Percentiles rank a stretch among this genome's conserved stretches.
These are phyloP conservation scores for Plebejus anna DNA, from an alignment of 2,888 invertebrate genomes.

Conservation along the genomic window DNA sequence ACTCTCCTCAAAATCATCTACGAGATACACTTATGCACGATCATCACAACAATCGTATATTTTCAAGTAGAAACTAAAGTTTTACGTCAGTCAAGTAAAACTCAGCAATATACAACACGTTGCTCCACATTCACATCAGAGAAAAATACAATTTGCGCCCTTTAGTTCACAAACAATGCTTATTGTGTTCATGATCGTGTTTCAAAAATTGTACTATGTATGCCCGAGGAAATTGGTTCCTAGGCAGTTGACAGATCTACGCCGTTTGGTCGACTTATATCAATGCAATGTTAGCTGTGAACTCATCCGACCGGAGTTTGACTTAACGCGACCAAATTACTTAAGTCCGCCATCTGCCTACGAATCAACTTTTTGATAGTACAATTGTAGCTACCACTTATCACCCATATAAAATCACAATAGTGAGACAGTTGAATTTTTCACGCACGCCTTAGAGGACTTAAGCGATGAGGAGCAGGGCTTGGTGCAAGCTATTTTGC, in stretches of 20 bases:
- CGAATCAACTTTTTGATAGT: too few species aligned
- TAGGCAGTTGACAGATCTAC: too few species aligned
- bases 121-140: neutral
- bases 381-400: neutral
- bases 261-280: too few species aligned
- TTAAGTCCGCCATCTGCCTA: too few species aligned
- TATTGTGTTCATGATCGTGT: neutral
- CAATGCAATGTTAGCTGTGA: too few species aligned
- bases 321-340: too few species aligned
- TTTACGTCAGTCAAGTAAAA: neutral
- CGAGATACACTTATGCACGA: neutral
- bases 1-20: neutral
- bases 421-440: conserved; percentile 38
- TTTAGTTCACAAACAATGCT: neutral
- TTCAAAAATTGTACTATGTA: neutral
- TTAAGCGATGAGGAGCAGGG: conserved; percentile 57
- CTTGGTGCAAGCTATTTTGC: conserved; percentile 66
- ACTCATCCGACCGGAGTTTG: too few species aligned
- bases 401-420: conserved; percentile 35
- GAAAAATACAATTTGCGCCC: neutral
- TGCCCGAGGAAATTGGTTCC: too few species aligned
- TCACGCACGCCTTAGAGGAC: conserved; percentile 62
- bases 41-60: neutral
- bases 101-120: neutral
- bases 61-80: neutral